Evolutionary conservation across 2,797 vertebrate species (phyloP).

Genomic region (Argya squamiceps): DNA sequence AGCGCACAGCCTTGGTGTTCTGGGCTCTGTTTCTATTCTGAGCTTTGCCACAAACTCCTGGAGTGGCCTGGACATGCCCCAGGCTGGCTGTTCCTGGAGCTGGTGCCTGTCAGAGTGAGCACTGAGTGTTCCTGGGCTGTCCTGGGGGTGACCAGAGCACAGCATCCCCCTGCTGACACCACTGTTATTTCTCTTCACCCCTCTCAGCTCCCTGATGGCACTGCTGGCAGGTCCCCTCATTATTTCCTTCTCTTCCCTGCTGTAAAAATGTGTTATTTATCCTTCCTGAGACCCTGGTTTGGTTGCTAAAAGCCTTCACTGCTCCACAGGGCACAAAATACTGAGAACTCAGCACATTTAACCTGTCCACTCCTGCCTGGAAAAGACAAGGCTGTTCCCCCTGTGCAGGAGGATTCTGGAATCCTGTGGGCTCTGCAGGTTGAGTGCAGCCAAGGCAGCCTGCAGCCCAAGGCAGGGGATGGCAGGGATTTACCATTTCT

Average conservation of each 20-base stretch:
- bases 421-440: fast-evolving
- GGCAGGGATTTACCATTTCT: not conserved
- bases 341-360: not conserved
- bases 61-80: not conserved
- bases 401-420: not conserved
- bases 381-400: not conserved
- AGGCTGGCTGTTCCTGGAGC: not conserved
- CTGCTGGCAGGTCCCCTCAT: not conserved
- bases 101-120: not conserved
- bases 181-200: not conserved
- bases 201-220: not conserved
- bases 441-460: not conserved
- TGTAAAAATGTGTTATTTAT: not conserved
- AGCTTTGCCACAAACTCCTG: not conserved
- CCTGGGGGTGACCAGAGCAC: not conserved
- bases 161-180: not conserved
- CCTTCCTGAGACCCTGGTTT: not conserved
- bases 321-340: not conserved
- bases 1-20: not conserved
- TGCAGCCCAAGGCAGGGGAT: not conserved
- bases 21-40: not conserved
- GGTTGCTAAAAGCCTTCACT: not conserved
- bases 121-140: not conserved
- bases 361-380: not conserved
- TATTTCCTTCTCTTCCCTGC: not conserved